Evolutionary conservation across 2,113 vertebrate genomes (phyloP), one percentile per base, ranked within the genome.

Genomic region (Ranitomeya variabilis): DNA sequence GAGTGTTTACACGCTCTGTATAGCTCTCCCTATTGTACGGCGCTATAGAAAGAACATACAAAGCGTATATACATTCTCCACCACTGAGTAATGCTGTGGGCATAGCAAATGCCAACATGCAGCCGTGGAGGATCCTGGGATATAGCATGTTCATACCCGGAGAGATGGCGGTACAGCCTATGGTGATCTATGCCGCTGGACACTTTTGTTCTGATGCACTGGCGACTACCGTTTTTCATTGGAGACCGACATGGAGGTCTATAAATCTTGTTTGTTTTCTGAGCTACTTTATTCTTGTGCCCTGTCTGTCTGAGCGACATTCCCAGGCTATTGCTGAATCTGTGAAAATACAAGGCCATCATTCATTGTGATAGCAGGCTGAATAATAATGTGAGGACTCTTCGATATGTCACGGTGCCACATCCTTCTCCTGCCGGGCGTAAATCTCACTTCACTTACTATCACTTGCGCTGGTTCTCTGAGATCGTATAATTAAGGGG

Each of bases 201-300:
- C 80, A 54, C 51, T 79, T 89, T 89, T 89, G 87, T 89, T 84
- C 81, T 31, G n/a, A 18, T 67, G 71, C 45, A 79, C 1, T 54
- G 19, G 69, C 18, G 60, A 67, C 6, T 31, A 62, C 55, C 55
- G 23, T 66, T 79, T 80, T 85, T 62, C 85, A 76, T 76, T 76
- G 31, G 60, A 87, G 86, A 18, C 37, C 51, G 37, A 57, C 57
- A n/a, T 71, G 21, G 71, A 88, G 81, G 73, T 1, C 80, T 15
- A 79, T 89, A 89, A 89, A 89, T 89, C 81, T 85, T 67, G 26
- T 69, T 54, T 67, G 71, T 66, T 76, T 77, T 83, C 87, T 83
- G 80, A 76, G 73, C 8, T 21, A 60, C 67, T 88, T 88, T 51
- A 77, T 79, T 79, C 76, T 67, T 55, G 21, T n/a, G 66, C 12